Evolutionary conservation across 2,888 invertebrate species (phyloP), one percentile per base, ranked within the genome.

Genomic region (Hypolimnas misippus): DNA sequence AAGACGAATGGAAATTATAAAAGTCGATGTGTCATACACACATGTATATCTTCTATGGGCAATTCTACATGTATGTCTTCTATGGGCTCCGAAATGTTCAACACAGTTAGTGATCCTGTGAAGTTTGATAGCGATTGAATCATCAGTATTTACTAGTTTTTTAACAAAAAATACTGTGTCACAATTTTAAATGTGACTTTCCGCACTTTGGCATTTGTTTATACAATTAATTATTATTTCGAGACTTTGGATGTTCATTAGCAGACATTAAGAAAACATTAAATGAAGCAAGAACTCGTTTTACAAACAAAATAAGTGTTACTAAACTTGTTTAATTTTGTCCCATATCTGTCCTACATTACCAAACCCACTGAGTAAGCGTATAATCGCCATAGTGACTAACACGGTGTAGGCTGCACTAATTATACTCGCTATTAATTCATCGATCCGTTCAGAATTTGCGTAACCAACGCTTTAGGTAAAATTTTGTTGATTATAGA

Each of bases 361-460:
- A 38, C 62, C 35, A 62, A 49, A 14, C 49, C 49, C 67, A 67
- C 57, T 61, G 49, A 55, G 44, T 65, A 57, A 61, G 55, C 57
- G 42, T 49, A 49, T 57, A 62, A 50, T 53, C 56, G 38, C 52
- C 65, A 60, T 33, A 57, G 67, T 67, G 65, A 65, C 63, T 65
- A 65, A 63, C 51, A 55, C 52, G 61, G 62, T 63, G 68, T 65
- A 61, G 70, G 70, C 35, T 21, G 65, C 38, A 58, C 65, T 70
- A 68, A 70, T 70, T 65, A 70, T 63, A 55, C 51, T 33, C 29
- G 49, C 60, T 56, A 58, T 67, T 69, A 68, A 67, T 68, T 63
- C 68, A 63, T 62, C 53, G 65, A 63, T 63, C 57, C 44, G 65
- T 38, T 17, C 17, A 51, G 50, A 40, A 61, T 57, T 69, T 66